A percentile compares a stretch with the other conserved stretches of the same genome.
Conservation (phyloP, 2,888 invertebrate species). For the Ochlodes sylvanus region DNA sequence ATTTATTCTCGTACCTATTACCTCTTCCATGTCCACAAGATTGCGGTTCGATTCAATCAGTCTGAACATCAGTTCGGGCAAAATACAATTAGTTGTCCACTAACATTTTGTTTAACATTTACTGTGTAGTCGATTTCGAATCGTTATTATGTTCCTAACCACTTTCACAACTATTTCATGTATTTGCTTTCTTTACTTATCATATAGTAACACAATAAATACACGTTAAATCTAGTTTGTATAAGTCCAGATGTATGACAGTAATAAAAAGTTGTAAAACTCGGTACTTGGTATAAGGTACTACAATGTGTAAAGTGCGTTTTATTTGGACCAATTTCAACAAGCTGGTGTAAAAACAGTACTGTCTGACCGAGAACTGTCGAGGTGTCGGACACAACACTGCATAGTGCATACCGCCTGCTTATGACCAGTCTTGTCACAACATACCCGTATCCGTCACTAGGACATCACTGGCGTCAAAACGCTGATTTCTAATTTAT, state of each 20-base stretch:
- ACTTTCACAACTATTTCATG: neutral
- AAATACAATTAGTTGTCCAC: constrained; percentile 1
- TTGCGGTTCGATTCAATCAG: neutral
- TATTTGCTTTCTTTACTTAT: neutral
- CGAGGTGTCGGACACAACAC: constrained; percentile 20
- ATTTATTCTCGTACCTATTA: too few species aligned
- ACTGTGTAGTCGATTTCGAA: neutral
- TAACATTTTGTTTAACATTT: neutral
- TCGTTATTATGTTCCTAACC: neutral
- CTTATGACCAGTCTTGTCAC: constrained; percentile 25
- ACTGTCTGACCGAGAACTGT: constrained; percentile 22
- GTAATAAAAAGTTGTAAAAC: neutral
- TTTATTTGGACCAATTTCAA: constrained; percentile 12
- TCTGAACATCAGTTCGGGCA: neutral
- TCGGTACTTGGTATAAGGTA: neutral
- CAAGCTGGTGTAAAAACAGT: constrained; percentile 6
- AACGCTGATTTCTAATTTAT: constrained; percentile 27
- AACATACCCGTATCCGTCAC: constrained; percentile 15
- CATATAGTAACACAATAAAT: too few species aligned
- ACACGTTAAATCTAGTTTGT: neutral
- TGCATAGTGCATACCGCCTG: constrained; percentile 13
- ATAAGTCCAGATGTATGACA: neutral
- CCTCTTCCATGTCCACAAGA: neutral
- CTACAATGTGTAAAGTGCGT: neutral
- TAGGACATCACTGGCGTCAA: constrained; percentile 14